Percentiles rank a stretch among this genome's conserved stretches.
phyloP scores from a whole-genome alignment of 92 coral and sea anemone species.

The Umimayanthus chanpuru region DNA sequence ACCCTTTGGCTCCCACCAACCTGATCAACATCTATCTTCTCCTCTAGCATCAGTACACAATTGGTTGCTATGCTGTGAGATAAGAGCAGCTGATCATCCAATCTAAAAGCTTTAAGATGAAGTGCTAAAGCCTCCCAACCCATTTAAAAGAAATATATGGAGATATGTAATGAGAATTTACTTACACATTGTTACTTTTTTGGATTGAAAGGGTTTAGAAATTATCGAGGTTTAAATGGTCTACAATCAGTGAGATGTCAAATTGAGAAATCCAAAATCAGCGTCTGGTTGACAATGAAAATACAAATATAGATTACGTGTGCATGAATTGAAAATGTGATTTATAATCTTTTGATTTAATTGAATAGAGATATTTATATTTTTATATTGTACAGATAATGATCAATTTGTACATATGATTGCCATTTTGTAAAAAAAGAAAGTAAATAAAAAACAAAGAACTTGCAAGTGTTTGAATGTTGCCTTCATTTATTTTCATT shows the following conservation, averaged over 20 bases:
- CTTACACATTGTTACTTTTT: background rate
- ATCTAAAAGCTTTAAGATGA: too few relatives aligned
- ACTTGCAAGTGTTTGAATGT: background rate
- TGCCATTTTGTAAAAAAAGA: background rate
- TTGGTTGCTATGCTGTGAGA: too few relatives aligned
- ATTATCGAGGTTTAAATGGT: background rate
- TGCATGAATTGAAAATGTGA: background rate
- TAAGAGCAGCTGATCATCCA: too few relatives aligned
- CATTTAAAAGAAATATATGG: background rate
- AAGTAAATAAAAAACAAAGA: constrained; percentile 3
- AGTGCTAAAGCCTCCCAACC: too few relatives aligned
- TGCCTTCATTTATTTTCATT: background rate
- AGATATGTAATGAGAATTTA: background rate
- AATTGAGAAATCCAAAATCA: background rate
- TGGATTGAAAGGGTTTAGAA: too few relatives aligned
- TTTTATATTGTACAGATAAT: constrained; percentile 35
- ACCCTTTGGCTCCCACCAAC: too few relatives aligned
- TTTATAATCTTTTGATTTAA: background rate
- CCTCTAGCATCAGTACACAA: too few relatives aligned
- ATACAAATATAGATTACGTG: background rate
- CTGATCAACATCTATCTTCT: too few relatives aligned
- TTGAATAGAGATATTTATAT: constrained; percentile 3
- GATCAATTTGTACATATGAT: constrained; percentile 22
- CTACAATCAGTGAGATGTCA: background rate
- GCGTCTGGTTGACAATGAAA: background rate